A percentile compares a stretch with the other conserved stretches of the same genome.
Evolutionary conservation across 2,113 vertebrate species (phyloP).

Genomic region (Setophaga coronata): DNA sequence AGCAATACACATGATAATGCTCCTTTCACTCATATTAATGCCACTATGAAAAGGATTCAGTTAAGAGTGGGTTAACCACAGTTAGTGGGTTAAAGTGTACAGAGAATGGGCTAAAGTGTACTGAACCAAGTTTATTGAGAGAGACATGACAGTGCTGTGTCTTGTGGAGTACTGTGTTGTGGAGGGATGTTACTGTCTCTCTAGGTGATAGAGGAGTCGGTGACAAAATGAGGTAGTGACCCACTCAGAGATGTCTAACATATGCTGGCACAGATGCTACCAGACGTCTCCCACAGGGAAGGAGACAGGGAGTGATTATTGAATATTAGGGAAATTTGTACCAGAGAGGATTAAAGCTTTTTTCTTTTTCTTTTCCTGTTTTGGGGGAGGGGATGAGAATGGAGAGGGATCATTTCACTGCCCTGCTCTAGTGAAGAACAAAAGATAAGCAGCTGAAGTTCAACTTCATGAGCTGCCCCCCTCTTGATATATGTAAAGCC

Average conservation of each 20-base stretch:
- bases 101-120: slow-evolving; percentile 48
- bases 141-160: slow-evolving; percentile 52
- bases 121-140: slow-evolving; percentile 65
- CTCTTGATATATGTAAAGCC: slow-evolving; percentile 47
- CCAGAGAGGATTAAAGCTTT: slow-evolving; percentile 65
- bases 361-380: slow-evolving; percentile 42
- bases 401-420: slow-evolving; percentile 43
- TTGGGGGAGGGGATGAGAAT: not conserved
- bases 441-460: slow-evolving; percentile 64
- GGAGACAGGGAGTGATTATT: slow-evolving; percentile 73
- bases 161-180: slow-evolving; percentile 45
- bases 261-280: slow-evolving; percentile 79
- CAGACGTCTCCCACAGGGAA: slow-evolving; percentile 56
- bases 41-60: not conserved
- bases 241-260: slow-evolving; percentile 74
- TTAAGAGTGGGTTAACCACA: slow-evolving; percentile 39
- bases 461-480: slow-evolving; percentile 58
- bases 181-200: slow-evolving; percentile 54
- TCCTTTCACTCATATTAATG: not conserved
- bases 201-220: slow-evolving; percentile 61
- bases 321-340: slow-evolving; percentile 82
- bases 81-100: slow-evolving; percentile 34
- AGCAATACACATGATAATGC: not conserved
- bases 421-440: slow-evolving; percentile 51
- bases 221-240: slow-evolving; percentile 74